Percentiles rank a stretch among this genome's conserved stretches.
These are phyloP conservation scores for Dryococelus australis DNA, from an alignment of 2,888 invertebrate genomes.

Conservation along the genomic window DNA sequence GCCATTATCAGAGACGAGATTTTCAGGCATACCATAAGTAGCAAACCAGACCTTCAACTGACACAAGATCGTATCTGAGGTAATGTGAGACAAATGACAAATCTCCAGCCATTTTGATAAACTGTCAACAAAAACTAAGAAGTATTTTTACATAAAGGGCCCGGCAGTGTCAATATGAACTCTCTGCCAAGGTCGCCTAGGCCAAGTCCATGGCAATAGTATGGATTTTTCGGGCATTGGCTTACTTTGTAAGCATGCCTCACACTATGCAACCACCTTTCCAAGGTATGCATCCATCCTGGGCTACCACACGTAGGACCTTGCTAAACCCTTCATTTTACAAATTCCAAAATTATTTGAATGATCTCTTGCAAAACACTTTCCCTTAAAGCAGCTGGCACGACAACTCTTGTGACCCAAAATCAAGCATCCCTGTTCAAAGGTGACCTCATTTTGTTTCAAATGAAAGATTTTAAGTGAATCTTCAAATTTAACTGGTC, in stretches of 20 bases:
- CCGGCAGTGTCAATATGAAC: not conserved
- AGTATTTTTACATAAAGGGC: not conserved
- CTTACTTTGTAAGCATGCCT: not conserved
- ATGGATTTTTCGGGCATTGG: not conserved
- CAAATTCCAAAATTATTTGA: not conserved
- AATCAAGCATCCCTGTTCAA: not conserved
- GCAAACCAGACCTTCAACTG: no score
- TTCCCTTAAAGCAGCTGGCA: not conserved
- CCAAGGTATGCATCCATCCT: not conserved
- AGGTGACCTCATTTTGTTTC: not conserved
- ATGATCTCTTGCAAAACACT: not conserved
- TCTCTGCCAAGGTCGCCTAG: not conserved
- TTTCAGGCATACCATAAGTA: no score
- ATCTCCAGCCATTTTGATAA: not conserved
- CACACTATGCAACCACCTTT: not conserved
- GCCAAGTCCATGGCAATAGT: not conserved
- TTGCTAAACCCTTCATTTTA: not conserved
- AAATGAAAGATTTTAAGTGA: not conserved
- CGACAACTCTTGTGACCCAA: not conserved
- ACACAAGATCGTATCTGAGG: no score
- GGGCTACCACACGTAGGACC: not conserved
- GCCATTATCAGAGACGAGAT: no score
- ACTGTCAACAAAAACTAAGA: not conserved
- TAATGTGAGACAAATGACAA: not conserved
- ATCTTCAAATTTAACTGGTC: not conserved